phyloP scores from a whole-genome alignment of 2,113 vertebrate genomes.

The Thunnus maccoyii region DNA sequence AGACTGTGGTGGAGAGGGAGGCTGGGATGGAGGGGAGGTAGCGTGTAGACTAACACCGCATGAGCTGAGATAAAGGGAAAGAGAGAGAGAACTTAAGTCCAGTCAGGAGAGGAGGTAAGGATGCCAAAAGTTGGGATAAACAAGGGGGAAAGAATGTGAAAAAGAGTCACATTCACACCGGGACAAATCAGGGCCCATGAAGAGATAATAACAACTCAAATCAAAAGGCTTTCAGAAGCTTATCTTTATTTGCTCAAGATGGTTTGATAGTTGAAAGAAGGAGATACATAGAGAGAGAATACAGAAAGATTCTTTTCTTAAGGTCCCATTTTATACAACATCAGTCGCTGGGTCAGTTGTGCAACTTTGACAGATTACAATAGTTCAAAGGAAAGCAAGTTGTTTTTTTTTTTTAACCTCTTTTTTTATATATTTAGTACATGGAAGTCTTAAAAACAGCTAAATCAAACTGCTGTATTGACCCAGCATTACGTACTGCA shows the following conservation, averaged over 20 bases:
- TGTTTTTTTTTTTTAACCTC: conserved; percentile 22
- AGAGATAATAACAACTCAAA: conserved; percentile 54
- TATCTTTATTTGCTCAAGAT: conserved; percentile 84
- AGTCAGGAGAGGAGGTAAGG: conserved; percentile 29
- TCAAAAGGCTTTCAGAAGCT: conserved; percentile 71
- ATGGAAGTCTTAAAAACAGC: conserved; percentile 65
- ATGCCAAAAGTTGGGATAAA: conserved; percentile 49
- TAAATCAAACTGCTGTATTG: conserved; percentile 47
- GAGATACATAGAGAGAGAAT: conserved; percentile 64
- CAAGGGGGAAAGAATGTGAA: conserved; percentile 10
- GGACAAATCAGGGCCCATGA: conserved; percentile 16
- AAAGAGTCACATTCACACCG: conserved; percentile 34
- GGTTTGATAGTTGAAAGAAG: conserved; percentile 72
- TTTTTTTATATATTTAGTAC: conserved; percentile 49
- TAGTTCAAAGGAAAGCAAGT: conserved; percentile 63
- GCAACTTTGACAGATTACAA: conserved; percentile 61
- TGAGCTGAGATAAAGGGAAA: conserved; percentile 33
- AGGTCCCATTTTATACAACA: conserved; percentile 53
- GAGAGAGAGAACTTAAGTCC: conserved; percentile 21
- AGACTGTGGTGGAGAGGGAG: conserved; percentile 11
- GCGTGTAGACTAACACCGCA: not conserved
- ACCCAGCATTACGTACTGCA: conserved; percentile 51
- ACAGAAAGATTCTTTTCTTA: conserved; percentile 65
- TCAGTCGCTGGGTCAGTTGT: conserved; percentile 66
- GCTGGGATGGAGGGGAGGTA: not conserved